Percentiles rank a stretch among this genome's conserved stretches.
phyloP scores from a whole-genome alignment of 2,888 invertebrate species.

The Venusia cambrica region DNA sequence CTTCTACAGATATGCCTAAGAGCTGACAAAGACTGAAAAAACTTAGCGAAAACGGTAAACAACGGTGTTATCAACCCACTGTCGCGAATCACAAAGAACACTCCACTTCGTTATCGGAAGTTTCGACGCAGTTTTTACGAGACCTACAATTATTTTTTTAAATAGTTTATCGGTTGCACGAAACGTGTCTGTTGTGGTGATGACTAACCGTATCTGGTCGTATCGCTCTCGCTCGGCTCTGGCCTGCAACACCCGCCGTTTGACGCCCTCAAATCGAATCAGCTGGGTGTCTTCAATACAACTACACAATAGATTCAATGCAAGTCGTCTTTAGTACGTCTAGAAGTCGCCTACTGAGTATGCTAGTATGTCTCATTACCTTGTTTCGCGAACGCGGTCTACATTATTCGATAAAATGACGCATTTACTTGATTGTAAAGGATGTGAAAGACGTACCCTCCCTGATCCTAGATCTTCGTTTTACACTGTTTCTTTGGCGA shows the following conservation, averaged over 20 bases:
- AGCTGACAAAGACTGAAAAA: slow-evolving; percentile 47
- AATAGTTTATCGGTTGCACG: slow-evolving; percentile 50
- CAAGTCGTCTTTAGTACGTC: slow-evolving; percentile 30
- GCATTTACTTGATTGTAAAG: slow-evolving; percentile 77
- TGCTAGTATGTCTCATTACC: slow-evolving; percentile 39
- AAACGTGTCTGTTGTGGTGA: slow-evolving; percentile 63
- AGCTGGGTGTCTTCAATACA: slow-evolving; percentile 69
- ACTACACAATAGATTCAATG: slow-evolving; percentile 37
- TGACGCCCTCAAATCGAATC: slow-evolving; percentile 72
- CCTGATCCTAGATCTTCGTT: slow-evolving; percentile 74
- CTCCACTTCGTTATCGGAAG: slow-evolving; percentile 59
- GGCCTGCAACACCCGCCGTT: slow-evolving; percentile 50
- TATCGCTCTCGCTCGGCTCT: slow-evolving; percentile 61
- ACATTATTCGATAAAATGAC: slow-evolving; percentile 77
- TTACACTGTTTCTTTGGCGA: slow-evolving; percentile 70
- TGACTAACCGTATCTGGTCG: slow-evolving; percentile 73
- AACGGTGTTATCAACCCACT: slow-evolving; percentile 58
- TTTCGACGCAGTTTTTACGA: slow-evolving; percentile 48
- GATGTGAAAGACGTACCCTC: slow-evolving; percentile 80
- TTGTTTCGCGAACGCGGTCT: slow-evolving; percentile 48
- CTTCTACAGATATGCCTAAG: slow-evolving; percentile 33
- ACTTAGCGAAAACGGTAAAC: slow-evolving; percentile 55
- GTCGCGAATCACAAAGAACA: slow-evolving; percentile 69
- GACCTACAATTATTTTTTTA: slow-evolving; percentile 42
- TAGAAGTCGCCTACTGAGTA: slow-evolving; percentile 25